Evolutionary conservation across 2,888 invertebrate genomes (phyloP).

Genomic region (Sphaerophoria taeniata): DNA sequence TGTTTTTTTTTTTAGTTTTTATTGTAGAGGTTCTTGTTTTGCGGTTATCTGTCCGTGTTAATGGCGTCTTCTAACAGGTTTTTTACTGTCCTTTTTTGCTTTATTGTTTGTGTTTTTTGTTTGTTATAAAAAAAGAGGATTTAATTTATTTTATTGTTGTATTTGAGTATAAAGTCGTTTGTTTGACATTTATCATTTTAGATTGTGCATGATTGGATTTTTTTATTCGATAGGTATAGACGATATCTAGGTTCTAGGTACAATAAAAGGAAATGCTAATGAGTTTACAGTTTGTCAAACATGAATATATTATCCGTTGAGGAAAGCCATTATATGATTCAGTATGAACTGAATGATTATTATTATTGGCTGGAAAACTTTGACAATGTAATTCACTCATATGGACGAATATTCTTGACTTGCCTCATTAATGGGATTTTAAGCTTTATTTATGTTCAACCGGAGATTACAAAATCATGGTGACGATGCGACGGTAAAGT

Average conservation of each 20-base stretch:
- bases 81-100: slow-evolving; percentile 34
- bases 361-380: background rate
- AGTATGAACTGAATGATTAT: background rate
- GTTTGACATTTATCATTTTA: slow-evolving; percentile 41
- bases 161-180: slow-evolving; percentile 28
- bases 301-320: slow-evolving; percentile 4
- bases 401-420: too few species aligned
- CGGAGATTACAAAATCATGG: too few species aligned
- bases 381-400: too few species aligned
- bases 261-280: slow-evolving; percentile 40
- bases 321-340: too few species aligned
- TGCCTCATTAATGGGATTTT: too few species aligned
- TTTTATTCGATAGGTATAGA: background rate
- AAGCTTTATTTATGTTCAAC: too few species aligned
- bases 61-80: slow-evolving; percentile 54
- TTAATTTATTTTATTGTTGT: slow-evolving; percentile 44
- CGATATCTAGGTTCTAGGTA: too few species aligned
- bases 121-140: slow-evolving; percentile 22
- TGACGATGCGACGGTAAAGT: too few species aligned
- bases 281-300: slow-evolving; percentile 25
- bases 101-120: background rate
- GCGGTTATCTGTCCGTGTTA: slow-evolving; percentile 71
- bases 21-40: slow-evolving; percentile 62
- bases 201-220: slow-evolving; percentile 15
- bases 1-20: slow-evolving; percentile 38